phyloP scores from a whole-genome alignment of 1,140 invertebrate genomes.

The Drosophila asahinai region DNA sequence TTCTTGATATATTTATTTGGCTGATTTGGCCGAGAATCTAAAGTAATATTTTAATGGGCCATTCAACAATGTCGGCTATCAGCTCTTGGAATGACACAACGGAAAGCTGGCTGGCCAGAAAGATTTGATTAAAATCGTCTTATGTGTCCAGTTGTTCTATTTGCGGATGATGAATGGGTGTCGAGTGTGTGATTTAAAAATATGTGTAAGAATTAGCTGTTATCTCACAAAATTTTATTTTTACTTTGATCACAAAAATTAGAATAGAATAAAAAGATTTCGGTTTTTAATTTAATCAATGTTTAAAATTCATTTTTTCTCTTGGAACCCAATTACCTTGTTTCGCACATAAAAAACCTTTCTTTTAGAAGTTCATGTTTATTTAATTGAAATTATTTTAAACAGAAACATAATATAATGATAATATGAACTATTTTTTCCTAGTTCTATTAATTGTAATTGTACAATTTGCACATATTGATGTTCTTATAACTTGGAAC shows the following conservation, averaged over 20 bases:
- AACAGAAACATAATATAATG: background rate
- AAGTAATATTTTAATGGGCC: conserved; percentile 49
- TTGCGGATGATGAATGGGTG: conserved; percentile 36
- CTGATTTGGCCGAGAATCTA: conserved; percentile 31
- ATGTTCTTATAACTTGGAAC: background rate
- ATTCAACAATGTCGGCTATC: conserved; percentile 44
- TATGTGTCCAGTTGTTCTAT: conserved; percentile 21
- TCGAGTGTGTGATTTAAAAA: conserved; percentile 13
- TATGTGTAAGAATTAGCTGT: background rate
- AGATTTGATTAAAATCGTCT: conserved; percentile 19
- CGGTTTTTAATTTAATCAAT: background rate
- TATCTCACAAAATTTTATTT: background rate
- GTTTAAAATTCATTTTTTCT: background rate
- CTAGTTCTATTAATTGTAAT: background rate
- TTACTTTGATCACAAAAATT: background rate
- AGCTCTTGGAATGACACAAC: conserved; percentile 20
- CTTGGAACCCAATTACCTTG: too few relatives aligned
- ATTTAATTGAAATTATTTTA: background rate
- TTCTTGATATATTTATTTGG: conserved; percentile 39
- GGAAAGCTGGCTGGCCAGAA: conserved; percentile 3
- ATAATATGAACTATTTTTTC: background rate
- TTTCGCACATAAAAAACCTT: too few relatives aligned
- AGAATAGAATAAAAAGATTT: background rate
- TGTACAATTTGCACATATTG: background rate
- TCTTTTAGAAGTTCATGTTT: too few relatives aligned